These are phyloP conservation scores for Gymnoscopelus braueri DNA, from an alignment of 2,797 vertebrate species.

Conservation along the genomic window DNA sequence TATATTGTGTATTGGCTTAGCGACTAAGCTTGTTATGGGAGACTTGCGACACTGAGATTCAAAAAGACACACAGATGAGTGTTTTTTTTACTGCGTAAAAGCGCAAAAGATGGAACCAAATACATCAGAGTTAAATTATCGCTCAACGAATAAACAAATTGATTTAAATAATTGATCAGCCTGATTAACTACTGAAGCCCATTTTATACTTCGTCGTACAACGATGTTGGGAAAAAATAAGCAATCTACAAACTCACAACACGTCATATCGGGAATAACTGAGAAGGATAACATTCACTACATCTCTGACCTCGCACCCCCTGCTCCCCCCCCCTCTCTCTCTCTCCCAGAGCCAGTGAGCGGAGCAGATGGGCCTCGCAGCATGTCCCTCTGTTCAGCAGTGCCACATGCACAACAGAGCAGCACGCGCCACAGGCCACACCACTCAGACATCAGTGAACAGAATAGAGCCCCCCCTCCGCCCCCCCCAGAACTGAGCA, in stretches of 20 bases:
- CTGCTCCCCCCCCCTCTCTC: constrained; percentile 17
- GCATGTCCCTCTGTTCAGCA: constrained; percentile 61
- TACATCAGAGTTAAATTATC: no score
- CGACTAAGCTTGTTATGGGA: constrained; percentile 73
- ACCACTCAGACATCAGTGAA: constrained; percentile 56
- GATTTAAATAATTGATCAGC: no score
- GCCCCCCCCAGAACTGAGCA: not conserved
- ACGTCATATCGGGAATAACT: not conserved
- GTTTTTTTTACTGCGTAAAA: no score
- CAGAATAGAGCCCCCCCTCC: constrained; percentile 9
- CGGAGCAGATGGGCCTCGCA: constrained; percentile 77
- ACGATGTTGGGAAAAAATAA: no score
- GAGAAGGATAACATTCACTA: not conserved
- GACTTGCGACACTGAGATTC: constrained; percentile 61
- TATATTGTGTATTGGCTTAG: constrained; percentile 73
- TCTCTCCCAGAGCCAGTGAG: constrained; percentile 45
- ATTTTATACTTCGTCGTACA: no score
- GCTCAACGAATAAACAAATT: no score
- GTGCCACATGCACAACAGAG: constrained; percentile 44
- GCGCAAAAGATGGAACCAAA: no score
- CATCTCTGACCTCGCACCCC: constrained; percentile 39
- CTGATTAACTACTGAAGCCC: no score
- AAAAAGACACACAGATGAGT: not conserved
- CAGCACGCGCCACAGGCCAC: constrained; percentile 46
- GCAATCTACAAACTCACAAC: no score